Evolutionary conservation across 2,113 vertebrate species (phyloP), one percentile per base, ranked within the genome.

Genomic region (Telmatochromis brichardi): DNA sequence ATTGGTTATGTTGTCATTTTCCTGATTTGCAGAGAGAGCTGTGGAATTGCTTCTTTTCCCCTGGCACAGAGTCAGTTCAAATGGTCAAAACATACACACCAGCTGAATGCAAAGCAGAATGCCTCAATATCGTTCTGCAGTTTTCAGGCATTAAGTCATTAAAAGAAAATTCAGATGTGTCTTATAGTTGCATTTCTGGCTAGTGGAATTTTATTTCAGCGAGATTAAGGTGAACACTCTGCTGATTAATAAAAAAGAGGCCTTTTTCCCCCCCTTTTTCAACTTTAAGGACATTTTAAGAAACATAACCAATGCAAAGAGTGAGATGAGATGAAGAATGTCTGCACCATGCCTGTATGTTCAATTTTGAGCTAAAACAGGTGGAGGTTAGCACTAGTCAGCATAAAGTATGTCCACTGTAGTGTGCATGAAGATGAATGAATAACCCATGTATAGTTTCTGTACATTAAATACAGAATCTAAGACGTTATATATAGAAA

Each of bases 1-100:
- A 93, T 81, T 91, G 88, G 76, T 89, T 89, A 23, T 76, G 83
- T 79, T 93, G 84, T 90, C 42, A 82, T 92, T 86, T 86, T 28
- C 13, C 53, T 31, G 15, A 86, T 90, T 92, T 92, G 89, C 82
- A 82, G 78, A 31, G 45, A 88, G 79, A 87, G 57, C 55, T 83
- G 83, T 73, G 28, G 57, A 86, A 81, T 71, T 90, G 84, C 92
- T 89, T 28, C 79, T 84, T 79, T 23, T 90, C 84, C 58, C 50
- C 9, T 1, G 50, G 92, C 37, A 35, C 3, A 28, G 47, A 87
- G 63, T 90, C 57, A 47, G 42, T 54, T 87, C 80, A 58, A 10
- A 58, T 31, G 47, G 51, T 54, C 81, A 63, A 45, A 47, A 92
- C 47, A 88, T 19, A 35, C 7, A 80, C 6, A 42, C 55, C 9